phyloP scores from a whole-genome alignment of 2,888 invertebrate species.

The Andrena haemorrhoa region DNA sequence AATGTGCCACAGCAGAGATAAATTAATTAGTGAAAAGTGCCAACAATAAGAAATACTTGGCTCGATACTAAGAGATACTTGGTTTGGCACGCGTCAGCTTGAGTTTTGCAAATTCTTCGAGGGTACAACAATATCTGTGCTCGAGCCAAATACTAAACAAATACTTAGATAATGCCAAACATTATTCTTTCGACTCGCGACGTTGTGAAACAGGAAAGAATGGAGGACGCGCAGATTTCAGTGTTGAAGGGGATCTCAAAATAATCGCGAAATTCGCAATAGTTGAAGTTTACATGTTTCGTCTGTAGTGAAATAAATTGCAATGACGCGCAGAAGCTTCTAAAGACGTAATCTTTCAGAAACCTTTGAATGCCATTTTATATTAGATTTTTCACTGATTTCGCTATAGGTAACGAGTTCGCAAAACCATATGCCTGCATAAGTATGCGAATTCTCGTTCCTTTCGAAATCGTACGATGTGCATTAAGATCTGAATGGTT shows the following conservation, averaged over 20 bases:
- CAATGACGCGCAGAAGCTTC: neutral
- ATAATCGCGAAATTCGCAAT: conserved; percentile 8
- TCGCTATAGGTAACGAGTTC: too few relatives aligned
- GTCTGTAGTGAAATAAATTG: neutral
- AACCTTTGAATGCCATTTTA: too few relatives aligned
- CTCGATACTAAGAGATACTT: conserved; percentile 19
- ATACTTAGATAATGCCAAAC: conserved; percentile 32
- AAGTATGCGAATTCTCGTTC: too few relatives aligned
- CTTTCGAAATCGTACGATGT: neutral
- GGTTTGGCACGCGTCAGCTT: conserved; percentile 18
- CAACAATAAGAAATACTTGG: conserved; percentile 47
- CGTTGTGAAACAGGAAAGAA: conserved; percentile 5
- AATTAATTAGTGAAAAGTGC: conserved; percentile 22
- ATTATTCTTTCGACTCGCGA: conserved; percentile 7
- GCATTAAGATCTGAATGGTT: neutral
- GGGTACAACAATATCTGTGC: conserved; percentile 27
- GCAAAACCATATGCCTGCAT: too few relatives aligned
- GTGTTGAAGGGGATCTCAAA: conserved; percentile 25
- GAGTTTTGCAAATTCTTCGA: conserved; percentile 20
- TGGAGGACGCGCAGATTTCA: neutral
- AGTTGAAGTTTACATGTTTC: neutral
- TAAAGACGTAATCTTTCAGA: neutral
- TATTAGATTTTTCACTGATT: too few relatives aligned
- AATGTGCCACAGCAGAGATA: neutral
- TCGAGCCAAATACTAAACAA: conserved; percentile 44